These are phyloP conservation scores for Actinostola sp. DNA, from an alignment of 92 coral and sea anemone genomes.

Conservation along the genomic window DNA sequence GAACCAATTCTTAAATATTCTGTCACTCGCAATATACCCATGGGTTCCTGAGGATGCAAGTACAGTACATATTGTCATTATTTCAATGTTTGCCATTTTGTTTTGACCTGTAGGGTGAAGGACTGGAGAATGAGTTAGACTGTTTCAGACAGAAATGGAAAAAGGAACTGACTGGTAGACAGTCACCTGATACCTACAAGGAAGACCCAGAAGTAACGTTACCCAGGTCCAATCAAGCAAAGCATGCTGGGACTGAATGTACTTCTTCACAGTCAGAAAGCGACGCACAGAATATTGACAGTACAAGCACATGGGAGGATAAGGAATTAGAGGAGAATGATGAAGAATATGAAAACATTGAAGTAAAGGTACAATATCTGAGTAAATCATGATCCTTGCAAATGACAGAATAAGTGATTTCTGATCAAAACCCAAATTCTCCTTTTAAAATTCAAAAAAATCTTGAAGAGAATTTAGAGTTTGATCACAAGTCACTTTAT, in stretches of 20 bases:
- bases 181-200: slow-evolving; percentile 43
- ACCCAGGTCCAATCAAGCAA: slow-evolving; percentile 14
- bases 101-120: slow-evolving; percentile 50
- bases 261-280: slow-evolving; percentile 3
- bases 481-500: too few relatives aligned
- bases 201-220: not conserved
- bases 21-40: too few relatives aligned
- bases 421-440: too few relatives aligned
- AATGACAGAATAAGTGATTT: too few relatives aligned
- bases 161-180: slow-evolving; percentile 58
- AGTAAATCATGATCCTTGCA: not conserved
- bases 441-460: too few relatives aligned
- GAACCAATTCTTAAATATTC: too few relatives aligned
- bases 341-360: not conserved
- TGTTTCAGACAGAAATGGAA: slow-evolving; percentile 91
- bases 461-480: too few relatives aligned
- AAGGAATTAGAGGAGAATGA: slow-evolving; percentile 16
- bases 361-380: slow-evolving; percentile 1
- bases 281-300: not conserved
- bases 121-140: slow-evolving; percentile 72
- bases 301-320: not conserved
- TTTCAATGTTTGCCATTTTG: not conserved
- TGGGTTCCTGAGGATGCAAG: not conserved
- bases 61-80: not conserved
- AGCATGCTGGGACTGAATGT: not conserved